Evolutionary conservation across 2,797 vertebrate genomes (phyloP).

Genomic region (Karalla daura): DNA sequence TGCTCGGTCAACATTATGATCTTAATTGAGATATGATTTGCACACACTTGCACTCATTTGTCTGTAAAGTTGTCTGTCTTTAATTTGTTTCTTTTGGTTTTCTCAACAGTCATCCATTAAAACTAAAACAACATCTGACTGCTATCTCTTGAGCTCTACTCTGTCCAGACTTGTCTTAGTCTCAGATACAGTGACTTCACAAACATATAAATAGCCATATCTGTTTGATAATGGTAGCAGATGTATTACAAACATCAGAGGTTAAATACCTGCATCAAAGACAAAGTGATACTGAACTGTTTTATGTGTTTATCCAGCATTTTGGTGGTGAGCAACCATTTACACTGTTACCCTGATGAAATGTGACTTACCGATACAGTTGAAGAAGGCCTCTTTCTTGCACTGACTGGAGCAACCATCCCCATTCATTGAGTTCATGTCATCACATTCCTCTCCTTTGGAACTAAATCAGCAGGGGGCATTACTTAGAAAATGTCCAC

Average conservation of each 20-base stretch:
- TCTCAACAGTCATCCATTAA: neutral
- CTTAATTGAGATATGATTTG: neutral
- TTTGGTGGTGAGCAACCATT: neutral
- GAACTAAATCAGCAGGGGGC: conserved; percentile 79
- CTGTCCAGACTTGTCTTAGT: neutral
- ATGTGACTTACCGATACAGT: conserved; percentile 91
- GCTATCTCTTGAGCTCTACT: neutral
- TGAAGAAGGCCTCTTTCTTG: conserved; percentile 93
- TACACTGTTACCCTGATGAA: neutral
- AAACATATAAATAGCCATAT: neutral
- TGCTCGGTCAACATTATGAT: neutral
- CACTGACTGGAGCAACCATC: conserved; percentile 97
- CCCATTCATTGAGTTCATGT: conserved; percentile 93
- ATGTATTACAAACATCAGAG: neutral
- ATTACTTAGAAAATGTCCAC: conserved; percentile 23
- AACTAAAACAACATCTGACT: neutral
- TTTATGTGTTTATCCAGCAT: neutral
- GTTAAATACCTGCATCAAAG: conserved; percentile 7
- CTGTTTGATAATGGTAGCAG: neutral
- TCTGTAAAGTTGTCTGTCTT: too few relatives aligned
- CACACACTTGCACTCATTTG: too few relatives aligned
- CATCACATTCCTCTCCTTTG: conserved; percentile 94
- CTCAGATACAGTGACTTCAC: neutral
- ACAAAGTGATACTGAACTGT: neutral
- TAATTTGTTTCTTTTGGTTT: neutral